These are phyloP conservation scores for Neotoxoptera formosana DNA, from an alignment of 1,140 invertebrate genomes.

Conservation along the genomic window DNA sequence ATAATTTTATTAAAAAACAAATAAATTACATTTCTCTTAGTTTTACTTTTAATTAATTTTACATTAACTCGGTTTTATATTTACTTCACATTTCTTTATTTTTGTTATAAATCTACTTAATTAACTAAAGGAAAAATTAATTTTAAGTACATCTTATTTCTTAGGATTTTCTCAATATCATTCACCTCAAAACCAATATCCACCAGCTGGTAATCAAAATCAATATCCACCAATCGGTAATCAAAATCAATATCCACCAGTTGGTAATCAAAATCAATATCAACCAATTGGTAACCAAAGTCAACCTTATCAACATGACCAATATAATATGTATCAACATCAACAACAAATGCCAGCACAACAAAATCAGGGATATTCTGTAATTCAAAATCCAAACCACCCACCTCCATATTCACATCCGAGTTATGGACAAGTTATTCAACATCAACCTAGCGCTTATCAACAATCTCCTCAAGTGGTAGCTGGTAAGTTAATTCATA, in stretches of 20 bases:
- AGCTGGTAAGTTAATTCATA: background rate
- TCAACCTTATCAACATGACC: conserved; percentile 36
- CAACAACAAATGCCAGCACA: background rate
- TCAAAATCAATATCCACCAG: conserved; percentile 16
- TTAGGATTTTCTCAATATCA: conserved; percentile 54
- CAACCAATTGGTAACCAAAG: background rate
- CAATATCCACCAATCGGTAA: conserved; percentile 6
- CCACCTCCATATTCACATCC: conserved; percentile 46
- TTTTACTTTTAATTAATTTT: background rate
- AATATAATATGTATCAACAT: conserved; percentile 51
- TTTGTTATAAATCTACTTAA: background rate
- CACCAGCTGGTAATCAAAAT: conserved; percentile 11
- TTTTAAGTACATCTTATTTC: background rate
- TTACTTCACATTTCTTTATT: background rate
- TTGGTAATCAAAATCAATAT: conserved; percentile 19
- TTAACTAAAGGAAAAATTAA: background rate
- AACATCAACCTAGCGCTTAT: conserved; percentile 31
- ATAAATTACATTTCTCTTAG: background rate
- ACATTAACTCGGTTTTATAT: background rate
- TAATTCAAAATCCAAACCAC: conserved; percentile 20
- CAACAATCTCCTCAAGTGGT: conserved; percentile 32
- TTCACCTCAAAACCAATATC: conserved; percentile 31
- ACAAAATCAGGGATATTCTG: conserved; percentile 33
- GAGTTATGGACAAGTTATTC: conserved; percentile 43
- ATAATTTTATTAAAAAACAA: background rate